Evolutionary conservation across 2,888 invertebrate species (phyloP), one percentile per base, ranked within the genome.

Genomic region (Harpagoxenus sublaevis): DNA sequence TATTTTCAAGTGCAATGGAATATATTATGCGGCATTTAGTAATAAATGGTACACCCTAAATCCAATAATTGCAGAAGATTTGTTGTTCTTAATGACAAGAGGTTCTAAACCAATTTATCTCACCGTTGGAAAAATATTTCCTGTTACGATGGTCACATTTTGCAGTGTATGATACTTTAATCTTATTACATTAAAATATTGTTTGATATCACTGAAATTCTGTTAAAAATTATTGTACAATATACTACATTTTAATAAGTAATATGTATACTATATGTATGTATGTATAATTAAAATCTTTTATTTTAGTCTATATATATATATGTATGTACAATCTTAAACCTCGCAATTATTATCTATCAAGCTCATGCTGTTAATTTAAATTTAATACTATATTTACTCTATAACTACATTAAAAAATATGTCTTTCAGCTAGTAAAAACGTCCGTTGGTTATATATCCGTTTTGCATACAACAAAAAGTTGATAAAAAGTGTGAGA

Each of bases 111-210:
- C 88, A 4, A 48, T 88, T 1, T 70, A 66, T 9, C 45, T 90
- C 28, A 90, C 88, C 0, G 90, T 86, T 6, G 88, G 88, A 39
- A 89, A 88, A 82, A 57, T 87, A 10, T 71, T 79, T 83, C 86
- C 88, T 28, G 42, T 90, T 35, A 83, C 83, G 12, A 70, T 88
- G 71, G 55, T 53, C 9, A 88, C 84, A 4, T 86, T 89, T 65
- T 87, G 85, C 31, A 83, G 74, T 28, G 88, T 90, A 84, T 86
- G 79, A 81, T 39, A 8, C 39, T 48, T 68, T 51, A 15, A 31
- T 51, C 0, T 28, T 15, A 15, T 45, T 70, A 53, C 18, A 53
- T 35, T 70, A 35, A 70, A 51, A 12, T n/a, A 31, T 68, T n/a
- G 18, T 18, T 9, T 63, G 0, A 3, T 4, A 15, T 48, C 0